Evolutionary conservation across 2,888 invertebrate genomes (phyloP).

Genomic region (Molanna angustata): DNA sequence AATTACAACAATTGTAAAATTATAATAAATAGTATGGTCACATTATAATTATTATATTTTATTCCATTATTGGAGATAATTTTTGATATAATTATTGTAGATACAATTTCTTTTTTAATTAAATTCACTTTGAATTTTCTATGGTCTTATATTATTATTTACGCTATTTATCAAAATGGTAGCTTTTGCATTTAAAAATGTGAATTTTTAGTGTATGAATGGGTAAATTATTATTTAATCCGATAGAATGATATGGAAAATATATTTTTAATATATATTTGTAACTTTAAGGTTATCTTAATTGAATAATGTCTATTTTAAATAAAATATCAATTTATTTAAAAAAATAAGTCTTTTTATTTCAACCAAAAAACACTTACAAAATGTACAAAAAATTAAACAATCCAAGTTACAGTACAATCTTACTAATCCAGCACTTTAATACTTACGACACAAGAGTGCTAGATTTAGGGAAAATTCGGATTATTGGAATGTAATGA

Average conservation of each 20-base stretch:
- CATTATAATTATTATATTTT: too few species aligned
- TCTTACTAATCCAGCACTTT: too few species aligned
- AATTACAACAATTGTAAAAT: too few species aligned
- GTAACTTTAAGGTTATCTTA: conserved; percentile 11
- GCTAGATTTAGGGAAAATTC: too few species aligned
- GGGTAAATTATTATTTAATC: conserved; percentile 13
- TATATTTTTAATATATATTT: conserved; percentile 23
- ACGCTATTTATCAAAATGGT: conserved; percentile 9
- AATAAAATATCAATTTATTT: conserved; percentile 27
- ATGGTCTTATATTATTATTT: too few species aligned
- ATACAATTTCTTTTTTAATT: too few species aligned
- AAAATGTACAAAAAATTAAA: neutral
- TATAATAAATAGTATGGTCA: too few species aligned
- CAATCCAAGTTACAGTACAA: neutral
- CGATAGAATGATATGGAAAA: conserved; percentile 15
- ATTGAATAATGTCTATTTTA: conserved; percentile 29
- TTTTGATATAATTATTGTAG: too few species aligned
- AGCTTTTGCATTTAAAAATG: conserved; percentile 22
- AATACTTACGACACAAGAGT: too few species aligned
- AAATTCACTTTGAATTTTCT: too few species aligned
- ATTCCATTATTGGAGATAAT: too few species aligned
- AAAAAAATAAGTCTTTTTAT: conserved; percentile 13
- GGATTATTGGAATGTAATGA: too few species aligned
- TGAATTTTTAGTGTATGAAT: conserved; percentile 12
- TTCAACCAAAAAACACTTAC: conserved; percentile 1